Conservation (phyloP, 1,140 invertebrate species). For the Gonatopus flavifemur region DNA sequence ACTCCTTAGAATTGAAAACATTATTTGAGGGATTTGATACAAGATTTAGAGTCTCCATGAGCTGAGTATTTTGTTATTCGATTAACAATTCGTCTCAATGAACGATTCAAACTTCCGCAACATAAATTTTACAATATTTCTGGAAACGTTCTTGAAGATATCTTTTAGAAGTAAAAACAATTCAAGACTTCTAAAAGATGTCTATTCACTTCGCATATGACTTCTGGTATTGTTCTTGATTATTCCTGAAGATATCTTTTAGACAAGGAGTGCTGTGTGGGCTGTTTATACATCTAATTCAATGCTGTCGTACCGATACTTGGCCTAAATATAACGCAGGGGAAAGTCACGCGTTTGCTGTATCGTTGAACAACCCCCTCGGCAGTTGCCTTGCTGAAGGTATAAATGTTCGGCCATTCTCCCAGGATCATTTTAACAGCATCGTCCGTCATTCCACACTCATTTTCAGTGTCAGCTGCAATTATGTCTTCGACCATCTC, state of each 20-base stretch:
- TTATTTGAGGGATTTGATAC: neutral
- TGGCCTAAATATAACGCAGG: conserved; percentile 63
- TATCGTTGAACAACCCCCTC: conserved; percentile 62
- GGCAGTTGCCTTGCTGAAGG: conserved; percentile 63
- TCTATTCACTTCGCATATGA: neutral
- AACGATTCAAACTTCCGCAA: no score
- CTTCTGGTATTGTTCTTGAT: no score
- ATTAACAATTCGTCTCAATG: no score
- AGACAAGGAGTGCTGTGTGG: no score
- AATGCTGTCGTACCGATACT: no score
- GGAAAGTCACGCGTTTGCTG: conserved; percentile 58
- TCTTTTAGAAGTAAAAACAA: no score
- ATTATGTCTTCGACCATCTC: conserved; percentile 56
- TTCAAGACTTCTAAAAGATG: no score
- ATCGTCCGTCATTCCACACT: conserved; percentile 35
- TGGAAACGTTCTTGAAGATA: no score
- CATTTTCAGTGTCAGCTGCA: conserved; percentile 19
- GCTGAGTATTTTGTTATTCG: no score
- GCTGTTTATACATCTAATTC: conserved; percentile 21
- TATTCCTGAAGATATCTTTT: no score
- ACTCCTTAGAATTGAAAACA: no score
- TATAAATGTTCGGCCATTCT: conserved; percentile 64
- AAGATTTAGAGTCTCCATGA: neutral
- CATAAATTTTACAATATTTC: neutral
- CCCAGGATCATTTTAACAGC: conserved; percentile 52